Conservation (phyloP, 2,888 invertebrate species). For the Mongoloraphidia duomilia region DNA sequence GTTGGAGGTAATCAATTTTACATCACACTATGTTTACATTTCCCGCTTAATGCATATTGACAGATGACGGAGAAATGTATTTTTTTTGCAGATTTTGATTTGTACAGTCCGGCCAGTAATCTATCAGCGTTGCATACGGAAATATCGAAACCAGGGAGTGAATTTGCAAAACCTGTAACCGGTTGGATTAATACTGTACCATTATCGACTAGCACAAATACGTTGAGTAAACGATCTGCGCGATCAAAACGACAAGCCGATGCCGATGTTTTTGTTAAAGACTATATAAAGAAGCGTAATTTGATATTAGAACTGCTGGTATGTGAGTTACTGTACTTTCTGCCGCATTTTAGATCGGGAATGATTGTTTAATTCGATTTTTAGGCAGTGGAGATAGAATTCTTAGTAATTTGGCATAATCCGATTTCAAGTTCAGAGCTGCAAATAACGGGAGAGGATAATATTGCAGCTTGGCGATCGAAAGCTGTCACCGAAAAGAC, state of each 20-base stretch:
- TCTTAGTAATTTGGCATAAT: slow-evolving; percentile 91
- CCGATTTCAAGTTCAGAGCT: slow-evolving; percentile 69
- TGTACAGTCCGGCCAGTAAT: slow-evolving; percentile 23
- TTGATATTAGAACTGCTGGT: slow-evolving; percentile 83
- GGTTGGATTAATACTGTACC: slow-evolving; percentile 95
- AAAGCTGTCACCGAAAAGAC: slow-evolving; percentile 69
- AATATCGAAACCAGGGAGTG: slow-evolving; percentile 35
- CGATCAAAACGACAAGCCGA: slow-evolving; percentile 53
- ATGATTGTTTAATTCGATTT: slow-evolving; percentile 9
- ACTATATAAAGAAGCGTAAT: slow-evolving; percentile 87
- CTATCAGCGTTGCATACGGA: slow-evolving; percentile 22
- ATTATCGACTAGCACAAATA: slow-evolving; percentile 50
- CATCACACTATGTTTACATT: not conserved
- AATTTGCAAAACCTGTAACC: slow-evolving; percentile 43
- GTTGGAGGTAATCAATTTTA: slow-evolving; percentile 45
- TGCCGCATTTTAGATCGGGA: no score
- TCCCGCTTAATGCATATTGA: not conserved
- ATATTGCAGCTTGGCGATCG: slow-evolving; percentile 80
- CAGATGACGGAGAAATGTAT: not conserved
- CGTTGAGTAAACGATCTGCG: slow-evolving; percentile 60
- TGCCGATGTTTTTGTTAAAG: slow-evolving; percentile 77
- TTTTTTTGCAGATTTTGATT: slow-evolving; percentile 25
- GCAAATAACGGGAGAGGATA: slow-evolving; percentile 67
- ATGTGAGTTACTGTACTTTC: slow-evolving; percentile 16
- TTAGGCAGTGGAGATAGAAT: slow-evolving; percentile 85